Percentiles rank a stretch among this genome's conserved stretches.
Evolutionary conservation across 1,140 invertebrate genomes (phyloP).

Genomic region (Oppia nitens): DNA sequence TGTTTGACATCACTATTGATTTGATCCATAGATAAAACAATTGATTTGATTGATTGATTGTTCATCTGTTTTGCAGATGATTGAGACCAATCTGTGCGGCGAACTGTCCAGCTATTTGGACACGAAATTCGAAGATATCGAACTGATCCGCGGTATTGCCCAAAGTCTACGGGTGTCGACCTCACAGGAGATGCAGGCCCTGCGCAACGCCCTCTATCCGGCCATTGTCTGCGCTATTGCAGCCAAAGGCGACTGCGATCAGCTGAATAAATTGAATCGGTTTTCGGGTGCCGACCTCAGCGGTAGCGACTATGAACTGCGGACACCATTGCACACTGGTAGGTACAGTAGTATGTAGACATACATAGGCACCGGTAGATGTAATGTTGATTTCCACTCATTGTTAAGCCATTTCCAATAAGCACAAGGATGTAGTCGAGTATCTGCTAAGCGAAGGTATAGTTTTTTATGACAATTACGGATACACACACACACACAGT

Average conservation of each 20-base stretch:
- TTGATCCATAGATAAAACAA: neutral
- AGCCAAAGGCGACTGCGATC: constrained; percentile 38
- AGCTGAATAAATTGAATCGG: constrained; percentile 23
- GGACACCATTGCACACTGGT: constrained; percentile 56
- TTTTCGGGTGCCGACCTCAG: constrained; percentile 55
- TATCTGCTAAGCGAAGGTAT: constrained; percentile 49
- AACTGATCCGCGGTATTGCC: constrained; percentile 47
- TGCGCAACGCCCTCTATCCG: constrained; percentile 55
- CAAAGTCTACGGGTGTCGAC: constrained; percentile 45
- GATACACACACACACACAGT: too few relatives aligned
- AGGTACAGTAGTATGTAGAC: too few relatives aligned
- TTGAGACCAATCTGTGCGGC: constrained; percentile 43
- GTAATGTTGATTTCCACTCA: neutral
- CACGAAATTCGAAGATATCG: constrained; percentile 34
- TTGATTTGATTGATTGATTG: neutral
- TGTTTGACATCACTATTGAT: constrained; percentile 1
- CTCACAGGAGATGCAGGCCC: constrained; percentile 43
- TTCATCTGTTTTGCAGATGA: constrained; percentile 40
- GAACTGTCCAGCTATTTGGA: constrained; percentile 24
- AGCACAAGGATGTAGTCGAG: constrained; percentile 46
- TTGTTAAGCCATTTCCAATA: constrained; percentile 52
- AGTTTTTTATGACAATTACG: too few relatives aligned
- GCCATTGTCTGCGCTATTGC: constrained; percentile 57
- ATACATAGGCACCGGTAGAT: too few relatives aligned
- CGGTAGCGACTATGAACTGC: constrained; percentile 51